Base-by-base conservation (phyloP, 2,113 vertebrate genomes). In the Chaenogobius annularis region DNA sequence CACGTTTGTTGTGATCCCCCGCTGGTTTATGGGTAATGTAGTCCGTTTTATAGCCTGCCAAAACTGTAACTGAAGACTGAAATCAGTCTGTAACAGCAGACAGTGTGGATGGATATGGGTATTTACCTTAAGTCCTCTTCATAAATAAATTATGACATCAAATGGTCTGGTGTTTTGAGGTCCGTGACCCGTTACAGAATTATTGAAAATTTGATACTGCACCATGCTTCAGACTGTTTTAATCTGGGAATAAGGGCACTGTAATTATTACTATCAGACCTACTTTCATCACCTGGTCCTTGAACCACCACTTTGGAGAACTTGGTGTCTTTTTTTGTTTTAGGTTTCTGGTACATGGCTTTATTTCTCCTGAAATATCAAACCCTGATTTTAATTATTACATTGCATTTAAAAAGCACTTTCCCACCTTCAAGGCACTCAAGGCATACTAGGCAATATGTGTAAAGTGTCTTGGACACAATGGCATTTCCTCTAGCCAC, bases 21-120 rank as follows among this genome's bases (percentile, higher is more conserved):
- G 68, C 75, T 78, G 90, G 68, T 22, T 87, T 10, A 26, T 89
- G 90, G 90, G 90, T 76, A 89, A 7, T 85, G 90, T 79, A 87
- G 89, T 91, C 59, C 22, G 31, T 37, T 68, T 82, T 64, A 1
- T 58, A 5, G 12, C 23, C 2, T 56, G 7, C 5, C 15, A 7
- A 19, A 50, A 17, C 6, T 17, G 48, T 6, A 50, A 5, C 13
- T 31, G 26, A 31, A 31, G 26, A 31, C 26, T 31, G 46, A 14
- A 47, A 11, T 14, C 4, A 14, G 4, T 12, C 11, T 12, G 11
- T 13, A 14, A 47, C 17, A 17, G 6, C 5, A 50, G 15, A 17
- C 15, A 50, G 17, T 17, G 47, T 48, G 47, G 47, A 50, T 5
- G 19, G n/a, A 54, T 15, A 10, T 19, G 17, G 1, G 14, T 50